phyloP scores from a whole-genome alignment of 23 tunicate species.

The Styela clava region DNA sequence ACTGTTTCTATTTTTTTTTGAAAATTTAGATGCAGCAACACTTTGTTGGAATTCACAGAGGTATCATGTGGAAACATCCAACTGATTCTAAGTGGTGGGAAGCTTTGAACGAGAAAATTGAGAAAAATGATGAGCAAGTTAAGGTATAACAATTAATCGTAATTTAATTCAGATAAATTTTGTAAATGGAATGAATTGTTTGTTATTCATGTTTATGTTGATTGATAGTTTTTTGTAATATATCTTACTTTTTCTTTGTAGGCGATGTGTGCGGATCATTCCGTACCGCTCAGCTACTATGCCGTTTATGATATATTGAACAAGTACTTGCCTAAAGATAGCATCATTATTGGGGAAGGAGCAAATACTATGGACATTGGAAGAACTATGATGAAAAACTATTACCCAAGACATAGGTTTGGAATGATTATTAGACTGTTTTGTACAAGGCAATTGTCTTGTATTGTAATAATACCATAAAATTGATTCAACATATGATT shows the following conservation, averaged over 20 bases:
- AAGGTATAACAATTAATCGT: conserved; percentile 33
- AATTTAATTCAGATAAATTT: too few relatives aligned
- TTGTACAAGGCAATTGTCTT: background rate
- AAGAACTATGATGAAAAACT: conserved; percentile 64
- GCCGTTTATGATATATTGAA: conserved; percentile 78
- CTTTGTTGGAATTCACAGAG: conserved; percentile 14
- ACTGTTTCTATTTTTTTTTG: too few relatives aligned
- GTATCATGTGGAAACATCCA: conserved; percentile 45
- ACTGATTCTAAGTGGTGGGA: conserved; percentile 72
- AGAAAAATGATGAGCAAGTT: conserved; percentile 38
- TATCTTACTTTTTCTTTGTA: too few relatives aligned
- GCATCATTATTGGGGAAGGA: conserved; percentile 75
- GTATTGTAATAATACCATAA: background rate
- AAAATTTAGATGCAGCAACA: conserved; percentile 20
- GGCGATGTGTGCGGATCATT: conserved; percentile 63
- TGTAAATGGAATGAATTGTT: too few relatives aligned
- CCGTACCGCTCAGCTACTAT: conserved; percentile 75
- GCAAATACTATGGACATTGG: conserved; percentile 97
- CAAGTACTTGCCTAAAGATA: conserved; percentile 52
- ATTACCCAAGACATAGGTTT: conserved; percentile 63
- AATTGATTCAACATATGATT: background rate
- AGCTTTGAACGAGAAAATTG: conserved; percentile 55
- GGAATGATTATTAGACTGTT: too few relatives aligned
- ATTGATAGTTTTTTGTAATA: too few relatives aligned
- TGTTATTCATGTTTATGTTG: too few relatives aligned